Evolutionary conservation across 2,888 invertebrate species (phyloP), one percentile per base, ranked within the genome.

Genomic region (Calliscelio sp.): DNA sequence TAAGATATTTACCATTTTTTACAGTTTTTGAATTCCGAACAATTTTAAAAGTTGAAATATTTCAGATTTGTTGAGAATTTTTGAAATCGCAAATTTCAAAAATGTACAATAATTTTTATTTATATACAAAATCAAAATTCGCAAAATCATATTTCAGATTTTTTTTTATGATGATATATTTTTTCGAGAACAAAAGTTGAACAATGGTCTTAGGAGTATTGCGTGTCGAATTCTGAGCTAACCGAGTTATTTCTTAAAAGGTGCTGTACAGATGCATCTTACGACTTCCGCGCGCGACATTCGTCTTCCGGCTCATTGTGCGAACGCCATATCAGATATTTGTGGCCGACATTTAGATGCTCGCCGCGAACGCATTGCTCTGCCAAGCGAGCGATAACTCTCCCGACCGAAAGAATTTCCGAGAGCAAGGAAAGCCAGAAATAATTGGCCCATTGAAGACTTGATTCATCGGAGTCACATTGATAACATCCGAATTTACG

Each of bases 201-300:
- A n/a, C n/a, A n/a, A n/a, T n/a, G n/a, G n/a, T n/a, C n/a, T n/a
- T n/a, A n/a, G n/a, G n/a, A n/a, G n/a, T n/a, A n/a, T n/a, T 65
- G 44, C 46, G 74, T 73, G 66, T 51, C 59, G 28, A 59, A 46
- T 51, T 24, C 35, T 24, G 22, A 25, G 35, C 46, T 79, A 79
- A 63, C 65, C 63, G 55, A 80, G 55, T 82, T 82, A 77, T 82
- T 77, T 70, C 70, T 82, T 77, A 65, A 83, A 79, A 73, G 46
- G 68, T 68, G 49, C 32, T 32, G 63, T 79, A 77, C 78, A 79
- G 79, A 82, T 83, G 74, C 83, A 74, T 53, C 82, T 78, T 83
- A 83, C 66, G 73, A 83, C 66, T 83, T 83, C 83, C 83, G 74
- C 73, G 53, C 46, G 71, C 81, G 77, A 81, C 77, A 82, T 82